Evolutionary conservation across 2,888 invertebrate species (phyloP), one percentile per base, ranked within the genome.

Genomic region (Ametastegia equiseti): DNA sequence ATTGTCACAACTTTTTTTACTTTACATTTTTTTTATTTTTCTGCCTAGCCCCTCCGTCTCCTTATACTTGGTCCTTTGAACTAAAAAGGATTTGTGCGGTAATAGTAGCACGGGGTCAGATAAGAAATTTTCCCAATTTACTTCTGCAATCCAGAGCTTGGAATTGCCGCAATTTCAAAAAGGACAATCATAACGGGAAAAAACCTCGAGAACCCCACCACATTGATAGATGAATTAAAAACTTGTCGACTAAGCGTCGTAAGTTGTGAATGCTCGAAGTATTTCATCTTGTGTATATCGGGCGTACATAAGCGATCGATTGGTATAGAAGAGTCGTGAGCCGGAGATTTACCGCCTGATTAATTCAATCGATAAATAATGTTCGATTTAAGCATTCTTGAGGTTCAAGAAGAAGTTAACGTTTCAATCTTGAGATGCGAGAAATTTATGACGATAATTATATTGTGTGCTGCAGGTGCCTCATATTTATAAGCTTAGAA

Each of bases 331-430:
- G 19, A 15, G 30, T 27, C 30, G 60, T 60, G 30, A 60, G 30
- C 60, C 1, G 15, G 30, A 60, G 60, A 60, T 60, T 60, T 60
- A 60, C 13, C 13, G 30, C 30, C 60, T 30, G 30, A 60, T 30
- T 60, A 60, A 60, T 6, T 60, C 60, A 30, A 60, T 30, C 60
- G 60, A 60, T 30, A 30, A 60, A 30, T 60, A 30, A 60, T 60
- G 11, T 60, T 60, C 30, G 15, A 30, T 30, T 60, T 15, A 15
- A 30, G 30, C 30, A 60, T 60, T 60, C 30, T 60, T 30, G 30
- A 13, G 4, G 60, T 30, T 60, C 0, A 15, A 60, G n/a, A 60
- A 60, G 30, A 30, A 27, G 27, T 30, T 30, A 60, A 60, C 4
- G 30, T 60, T 30, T 30, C 15, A 60, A 60, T 60, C 15, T 30